These are phyloP conservation scores for Pristionchus arcanus DNA, from an alignment of 2,888 invertebrate species.

Conservation along the genomic window DNA sequence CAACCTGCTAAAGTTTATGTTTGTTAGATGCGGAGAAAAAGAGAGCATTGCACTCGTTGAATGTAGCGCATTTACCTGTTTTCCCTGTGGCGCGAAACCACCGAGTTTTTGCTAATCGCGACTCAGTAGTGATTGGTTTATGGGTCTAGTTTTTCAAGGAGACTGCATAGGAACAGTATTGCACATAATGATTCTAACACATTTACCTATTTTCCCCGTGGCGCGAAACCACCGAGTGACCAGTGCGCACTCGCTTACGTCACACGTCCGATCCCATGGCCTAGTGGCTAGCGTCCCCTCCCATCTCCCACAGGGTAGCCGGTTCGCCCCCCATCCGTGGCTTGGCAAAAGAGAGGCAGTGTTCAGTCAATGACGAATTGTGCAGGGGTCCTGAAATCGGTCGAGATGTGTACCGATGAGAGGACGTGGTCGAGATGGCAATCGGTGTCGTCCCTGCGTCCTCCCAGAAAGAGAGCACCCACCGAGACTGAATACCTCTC, in stretches of 20 bases:
- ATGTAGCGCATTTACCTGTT: background rate
- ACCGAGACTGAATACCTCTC: slow-evolving; percentile 61
- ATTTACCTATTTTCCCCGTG: background rate
- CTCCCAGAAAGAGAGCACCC: slow-evolving; percentile 65
- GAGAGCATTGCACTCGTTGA: background rate
- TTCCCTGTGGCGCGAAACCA: background rate
- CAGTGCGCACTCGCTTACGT: background rate
- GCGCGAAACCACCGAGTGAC: background rate
- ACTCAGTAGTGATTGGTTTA: too few relatives aligned
- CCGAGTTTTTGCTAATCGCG: background rate
- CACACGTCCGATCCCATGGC: background rate
- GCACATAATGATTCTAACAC: background rate
- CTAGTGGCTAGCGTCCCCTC: slow-evolving; percentile 4
- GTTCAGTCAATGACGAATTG: slow-evolving; percentile 71
- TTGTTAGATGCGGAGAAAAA: background rate
- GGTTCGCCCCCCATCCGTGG: slow-evolving; percentile 46
- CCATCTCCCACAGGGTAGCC: background rate
- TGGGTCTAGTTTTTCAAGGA: background rate
- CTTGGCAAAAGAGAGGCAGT: background rate
- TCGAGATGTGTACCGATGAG: slow-evolving; percentile 73
- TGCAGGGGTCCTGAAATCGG: slow-evolving; percentile 78
- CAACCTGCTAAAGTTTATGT: background rate
- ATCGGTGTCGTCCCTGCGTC: slow-evolving; percentile 58
- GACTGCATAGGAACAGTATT: background rate
- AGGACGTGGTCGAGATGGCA: slow-evolving; percentile 48